These are phyloP conservation scores for Amblyopsis hoosieri DNA, from an alignment of 2,797 vertebrate species.

Conservation along the genomic window DNA sequence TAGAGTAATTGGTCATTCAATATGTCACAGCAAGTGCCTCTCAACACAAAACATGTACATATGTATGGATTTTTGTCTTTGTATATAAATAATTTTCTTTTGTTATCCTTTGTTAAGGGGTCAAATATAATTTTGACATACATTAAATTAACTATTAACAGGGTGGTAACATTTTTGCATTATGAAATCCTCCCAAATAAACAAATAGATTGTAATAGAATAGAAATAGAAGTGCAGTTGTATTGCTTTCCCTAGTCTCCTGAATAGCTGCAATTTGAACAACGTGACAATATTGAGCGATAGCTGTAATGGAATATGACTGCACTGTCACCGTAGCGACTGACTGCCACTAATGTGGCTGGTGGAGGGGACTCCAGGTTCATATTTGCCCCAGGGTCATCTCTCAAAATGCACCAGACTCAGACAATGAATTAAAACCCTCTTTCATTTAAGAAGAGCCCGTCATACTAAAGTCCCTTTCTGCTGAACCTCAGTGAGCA, in stretches of 20 bases:
- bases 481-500: slow-evolving; percentile 21
- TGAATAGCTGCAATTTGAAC: slow-evolving; percentile 75
- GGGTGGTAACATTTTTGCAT: slow-evolving; percentile 18
- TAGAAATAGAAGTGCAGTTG: slow-evolving; percentile 44
- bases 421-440: no score
- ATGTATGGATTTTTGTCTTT: slow-evolving; percentile 40
- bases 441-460: slow-evolving; percentile 54
- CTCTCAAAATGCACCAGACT: slow-evolving; percentile 22
- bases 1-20: slow-evolving; percentile 71
- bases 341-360: slow-evolving; percentile 61
- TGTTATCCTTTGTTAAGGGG: slow-evolving; percentile 19
- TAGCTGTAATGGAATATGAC: slow-evolving; percentile 73
- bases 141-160: slow-evolving; percentile 35
- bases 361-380: slow-evolving; percentile 64
- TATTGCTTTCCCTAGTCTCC: slow-evolving; percentile 60
- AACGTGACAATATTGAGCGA: slow-evolving; percentile 73
- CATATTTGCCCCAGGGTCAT: slow-evolving; percentile 77
- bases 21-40: slow-evolving; percentile 65
- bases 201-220: neutral
- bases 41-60: slow-evolving; percentile 65
- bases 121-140: slow-evolving; percentile 24
- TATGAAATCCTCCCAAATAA: slow-evolving; percentile 22
- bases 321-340: slow-evolving; percentile 73
- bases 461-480: slow-evolving; percentile 32
- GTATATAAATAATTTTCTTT: slow-evolving; percentile 28